A percentile compares a stretch with the other conserved stretches of the same genome.
Conservation (phyloP, 92 coral and sea anemone genomes). For the Muricea muricata region DNA sequence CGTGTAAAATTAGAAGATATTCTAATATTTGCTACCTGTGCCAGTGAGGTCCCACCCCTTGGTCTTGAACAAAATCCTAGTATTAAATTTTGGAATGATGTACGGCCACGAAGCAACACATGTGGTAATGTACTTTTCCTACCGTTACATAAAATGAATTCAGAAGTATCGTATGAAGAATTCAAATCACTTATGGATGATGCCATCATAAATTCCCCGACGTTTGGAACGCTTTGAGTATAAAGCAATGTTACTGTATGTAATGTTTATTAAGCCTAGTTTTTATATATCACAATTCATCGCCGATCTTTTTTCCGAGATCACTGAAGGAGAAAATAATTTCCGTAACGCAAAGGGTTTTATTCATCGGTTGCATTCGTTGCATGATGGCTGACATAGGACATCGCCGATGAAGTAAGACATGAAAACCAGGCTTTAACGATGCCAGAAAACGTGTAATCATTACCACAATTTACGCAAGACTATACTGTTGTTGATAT, state of each 20-base stretch:
- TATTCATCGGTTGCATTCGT: too few species aligned
- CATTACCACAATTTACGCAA: too few species aligned
- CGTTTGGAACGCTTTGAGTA: neutral
- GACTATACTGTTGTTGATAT: too few species aligned
- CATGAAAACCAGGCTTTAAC: too few species aligned
- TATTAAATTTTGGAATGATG: neutral
- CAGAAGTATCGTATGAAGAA: constrained; percentile 17
- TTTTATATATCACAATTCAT: neutral
- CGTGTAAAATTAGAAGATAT: neutral
- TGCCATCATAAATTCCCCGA: neutral
- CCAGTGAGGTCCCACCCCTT: constrained; percentile 6
- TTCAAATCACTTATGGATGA: constrained; percentile 17
- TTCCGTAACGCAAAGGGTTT: too few species aligned
- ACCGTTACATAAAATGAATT: neutral
- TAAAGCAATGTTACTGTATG: neutral
- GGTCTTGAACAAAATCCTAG: neutral
- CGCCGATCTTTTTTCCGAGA: too few species aligned
- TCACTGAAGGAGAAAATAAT: too few species aligned
- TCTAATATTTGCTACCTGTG: neutral
- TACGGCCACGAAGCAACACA: constrained; percentile 17
- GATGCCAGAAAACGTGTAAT: too few species aligned
- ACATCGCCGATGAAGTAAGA: too few species aligned
- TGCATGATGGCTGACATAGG: too few species aligned
- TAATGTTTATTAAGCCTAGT: neutral
- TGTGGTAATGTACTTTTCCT: constrained; percentile 6